Base-by-base conservation (phyloP, 2,113 vertebrate species). In the Spheniscus mendiculus region DNA sequence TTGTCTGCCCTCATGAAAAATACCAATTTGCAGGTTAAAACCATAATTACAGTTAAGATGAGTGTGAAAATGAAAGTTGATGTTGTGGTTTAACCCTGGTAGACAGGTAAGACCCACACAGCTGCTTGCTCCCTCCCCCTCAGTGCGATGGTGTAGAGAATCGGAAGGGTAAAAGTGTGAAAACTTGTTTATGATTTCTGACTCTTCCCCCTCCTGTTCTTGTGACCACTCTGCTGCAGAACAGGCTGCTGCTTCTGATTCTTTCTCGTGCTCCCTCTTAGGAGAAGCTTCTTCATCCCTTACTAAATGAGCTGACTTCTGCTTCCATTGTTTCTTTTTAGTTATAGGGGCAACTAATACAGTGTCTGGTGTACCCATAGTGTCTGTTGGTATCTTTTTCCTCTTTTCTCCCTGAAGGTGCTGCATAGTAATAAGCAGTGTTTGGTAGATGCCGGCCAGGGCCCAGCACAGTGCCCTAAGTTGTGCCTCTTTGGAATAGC, bases 91-190 rank as follows among this genome's bases (percentile, higher is more conserved):
- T 78, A 87, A 65, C 29, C 5, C 25, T 53, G 16, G 10, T 26
- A 25, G 77, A 6, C 59, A 69, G 44, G 40, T 77, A 52, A 65
- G 63, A 25, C 42, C 16, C 23, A 49, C 26, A 58, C n/a, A 81
- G 59, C 38, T 0, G 0, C 73, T 63, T 8, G 0, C 25, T 81
- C 3, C 9, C 29, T 69, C 44, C 22, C 23, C 15, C 30, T 42
- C 17, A 7, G 29, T 38, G 25, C 53, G 29, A 30, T 40, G 40
- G 44, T 5, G 15, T 56, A 15, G 19, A 80, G 16, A 91, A 73
- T 81, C 19, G 4, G 6, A 73, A 81, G 38, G 21, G 72, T 69
- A 45, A 13, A 90, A 71, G 32, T 63, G 7, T 1, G 1, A 81
- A 87, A 91, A 30, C 40, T 50, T 72, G 12, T 63, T 89, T 50